Evolutionary conservation across 1,140 invertebrate species (phyloP), one percentile per base, ranked within the genome.

Genomic region (Temnothorax curvispinosus): DNA sequence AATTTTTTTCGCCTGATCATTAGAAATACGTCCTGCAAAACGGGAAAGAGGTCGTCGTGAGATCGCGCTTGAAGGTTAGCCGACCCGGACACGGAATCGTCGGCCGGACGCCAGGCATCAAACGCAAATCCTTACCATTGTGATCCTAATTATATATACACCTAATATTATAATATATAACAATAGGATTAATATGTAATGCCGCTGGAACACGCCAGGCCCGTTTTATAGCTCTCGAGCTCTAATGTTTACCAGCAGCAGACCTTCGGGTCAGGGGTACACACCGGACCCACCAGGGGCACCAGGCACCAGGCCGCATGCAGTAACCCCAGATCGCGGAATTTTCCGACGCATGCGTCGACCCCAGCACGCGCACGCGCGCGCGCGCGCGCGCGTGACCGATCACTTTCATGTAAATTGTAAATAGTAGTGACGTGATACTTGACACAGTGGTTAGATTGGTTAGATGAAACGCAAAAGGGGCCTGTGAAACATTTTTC

Each of bases 1-100:
- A 98, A 97, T 95, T 99, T 99, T 96, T 99, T 99, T 94, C 99
- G 97, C 95, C 99, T 97, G 91, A 99, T 98, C 98, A 99, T 99
- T 91, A 99, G 96, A 97, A 99, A 99, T 90, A 99, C 99, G 96
- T 99, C 99, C 99, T 98, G 94, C 13, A 50, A 54, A 52, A 84
- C 13, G 41, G 27, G 15, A 47, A 85, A 81, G 6, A 71, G 41
- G 0, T 60, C 47, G 11, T 60, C 38, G n/a, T 56, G 58, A 78
- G 15, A 27, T 27, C 32, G n/a, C 9, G 15, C 41, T 77, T 52
- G 50, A 44, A 90, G 89, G 89, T 91, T 91, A 91, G 65, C 6
- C 75, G 27, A 44, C 32, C 56, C 52, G 21, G 18, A n/a, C 50
- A 60, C 47, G 21, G 67, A 27, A 15, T 52, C 38, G 13, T 69